Base-by-base conservation (phyloP, 1,140 invertebrate genomes). In the Drosophila jambulina region DNA sequence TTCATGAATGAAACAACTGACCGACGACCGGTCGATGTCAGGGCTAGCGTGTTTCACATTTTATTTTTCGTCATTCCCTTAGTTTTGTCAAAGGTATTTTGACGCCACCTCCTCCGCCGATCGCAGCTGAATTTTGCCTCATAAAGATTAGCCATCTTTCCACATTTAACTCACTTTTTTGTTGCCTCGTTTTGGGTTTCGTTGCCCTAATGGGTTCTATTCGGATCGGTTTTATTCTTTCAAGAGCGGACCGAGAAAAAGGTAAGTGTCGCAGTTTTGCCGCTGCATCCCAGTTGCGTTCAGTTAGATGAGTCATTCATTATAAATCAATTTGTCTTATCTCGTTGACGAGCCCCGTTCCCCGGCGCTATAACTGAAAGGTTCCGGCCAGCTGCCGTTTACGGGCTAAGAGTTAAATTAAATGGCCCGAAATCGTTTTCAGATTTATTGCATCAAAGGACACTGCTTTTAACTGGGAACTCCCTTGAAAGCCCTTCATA, bases 81-180 rank as follows among this genome's bases (percentile, higher is more conserved):
- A 54, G 48, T 54, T 88, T 69, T 72, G 69, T 72, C 67, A 46
- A 77, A 82, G 79, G 82, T 72, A 90, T 91, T 91, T 83, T 91
- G 75, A 87, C 87, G 87, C 87, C 82, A 90, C 71, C 69, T 75
- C 21, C 65, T 2, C 27, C 53, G 10, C 48, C 25, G 63, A 72
- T 77, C 81, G 81, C 75, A 81, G 75, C 82, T 83, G 82, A 79
- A 81, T 85, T 83, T 51, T 68, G 54, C 53, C 72, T 79, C 72
- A 77, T 80, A 91, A 88, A 91, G 88, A 91, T 91, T 84, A 91
- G 82, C 69, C 64, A 91, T 91, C 83, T 87, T 91, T 91, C 83
- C 80, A 84, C 87, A 69, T 68, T 72, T 72, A 72, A 72, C 53
- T 72, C 34, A 36, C 32, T 48, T 72, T 71, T 38, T 69, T 71